Conservation (phyloP, 2,113 vertebrate species). For the Lophura nycthemera region DNA sequence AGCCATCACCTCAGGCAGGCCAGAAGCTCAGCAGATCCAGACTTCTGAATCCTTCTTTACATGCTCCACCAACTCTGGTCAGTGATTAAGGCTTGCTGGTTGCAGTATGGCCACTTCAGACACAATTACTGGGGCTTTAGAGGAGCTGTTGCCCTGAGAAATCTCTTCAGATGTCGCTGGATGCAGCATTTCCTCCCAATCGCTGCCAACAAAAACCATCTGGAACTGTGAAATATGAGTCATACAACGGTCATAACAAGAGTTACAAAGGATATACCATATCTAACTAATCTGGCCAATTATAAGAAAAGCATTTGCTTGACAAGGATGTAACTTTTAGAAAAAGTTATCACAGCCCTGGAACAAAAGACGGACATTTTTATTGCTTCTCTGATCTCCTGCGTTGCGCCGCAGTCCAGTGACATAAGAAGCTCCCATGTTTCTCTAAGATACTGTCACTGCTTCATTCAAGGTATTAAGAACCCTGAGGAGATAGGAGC, state of each 20-base stretch:
- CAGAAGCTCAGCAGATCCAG: background rate
- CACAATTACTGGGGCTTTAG: background rate
- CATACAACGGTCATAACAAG: too few relatives aligned
- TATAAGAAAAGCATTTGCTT: background rate
- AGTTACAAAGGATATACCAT: background rate
- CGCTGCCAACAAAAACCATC: rapidly evolving
- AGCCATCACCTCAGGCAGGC: background rate
- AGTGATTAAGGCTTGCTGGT: background rate
- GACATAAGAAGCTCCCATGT: rapidly evolving
- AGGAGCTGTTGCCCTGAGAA: background rate
- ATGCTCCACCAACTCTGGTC: background rate
- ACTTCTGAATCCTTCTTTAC: background rate
- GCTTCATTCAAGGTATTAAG: background rate
- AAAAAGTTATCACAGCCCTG: background rate
- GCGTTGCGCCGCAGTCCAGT: rapidly evolving
- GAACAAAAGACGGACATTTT: rapidly evolving
- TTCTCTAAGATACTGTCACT: background rate
- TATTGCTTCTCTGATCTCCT: rapidly evolving
- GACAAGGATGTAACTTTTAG: rapidly evolving
- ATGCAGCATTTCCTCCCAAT: background rate
- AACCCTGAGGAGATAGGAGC: background rate
- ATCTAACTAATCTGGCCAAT: background rate
- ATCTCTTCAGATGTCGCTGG: background rate
- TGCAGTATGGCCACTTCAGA: background rate
- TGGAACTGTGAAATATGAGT: background rate